Percentiles rank a stretch among this genome's conserved stretches.
These are phyloP conservation scores for Eublepharis macularius DNA, from an alignment of 2,113 vertebrate species.

Conservation along the genomic window DNA sequence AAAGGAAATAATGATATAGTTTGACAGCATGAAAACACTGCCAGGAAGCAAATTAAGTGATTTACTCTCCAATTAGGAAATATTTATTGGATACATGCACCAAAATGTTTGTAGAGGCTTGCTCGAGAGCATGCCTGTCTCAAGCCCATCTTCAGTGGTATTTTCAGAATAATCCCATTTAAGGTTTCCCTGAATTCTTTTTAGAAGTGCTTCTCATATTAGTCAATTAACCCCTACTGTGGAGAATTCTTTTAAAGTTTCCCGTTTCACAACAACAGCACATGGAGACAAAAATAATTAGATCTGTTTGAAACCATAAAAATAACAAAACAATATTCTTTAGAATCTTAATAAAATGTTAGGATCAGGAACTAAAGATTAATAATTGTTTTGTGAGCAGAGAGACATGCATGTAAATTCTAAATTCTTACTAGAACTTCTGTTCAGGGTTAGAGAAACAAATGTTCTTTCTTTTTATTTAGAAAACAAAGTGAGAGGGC, in stretches of 20 bases:
- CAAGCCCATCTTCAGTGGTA: constrained; percentile 11
- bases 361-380: neutral
- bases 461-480: neutral
- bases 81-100: constrained; percentile 50
- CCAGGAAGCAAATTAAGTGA: constrained; percentile 48
- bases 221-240: constrained; percentile 13
- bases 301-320: neutral
- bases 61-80: constrained; percentile 50
- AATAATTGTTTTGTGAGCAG: neutral
- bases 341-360: neutral
- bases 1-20: constrained; percentile 45
- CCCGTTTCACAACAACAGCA: neutral
- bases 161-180: constrained; percentile 31
- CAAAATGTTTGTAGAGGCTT: constrained; percentile 55
- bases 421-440: too few relatives aligned
- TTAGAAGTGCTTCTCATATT: constrained; percentile 19
- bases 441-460: neutral
- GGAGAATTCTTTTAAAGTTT: neutral
- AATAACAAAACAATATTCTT: neutral
- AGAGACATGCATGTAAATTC: too few relatives aligned
- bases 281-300: neutral
- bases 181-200: neutral
- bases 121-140: constrained; percentile 5
- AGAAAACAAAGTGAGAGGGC: neutral
- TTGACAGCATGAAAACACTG: constrained; percentile 52